Conservation (phyloP, 2,888 invertebrate genomes). For the Melanotus villosus region DNA sequence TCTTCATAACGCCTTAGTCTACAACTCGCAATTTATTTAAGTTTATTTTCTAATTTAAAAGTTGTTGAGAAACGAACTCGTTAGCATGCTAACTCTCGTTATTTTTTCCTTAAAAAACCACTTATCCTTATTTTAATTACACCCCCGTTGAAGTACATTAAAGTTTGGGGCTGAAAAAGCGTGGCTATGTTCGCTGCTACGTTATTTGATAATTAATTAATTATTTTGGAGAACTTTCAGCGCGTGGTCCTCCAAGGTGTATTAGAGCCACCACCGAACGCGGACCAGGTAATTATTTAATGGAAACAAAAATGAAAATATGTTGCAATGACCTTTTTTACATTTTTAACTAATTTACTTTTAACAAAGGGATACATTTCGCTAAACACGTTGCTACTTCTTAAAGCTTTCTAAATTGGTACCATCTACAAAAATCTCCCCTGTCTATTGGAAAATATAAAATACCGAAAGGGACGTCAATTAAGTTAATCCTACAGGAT, state of each 20-base stretch:
- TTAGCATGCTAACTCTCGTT: constrained; percentile 12
- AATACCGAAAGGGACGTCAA: constrained; percentile 2
- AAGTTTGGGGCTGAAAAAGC: constrained; percentile 26
- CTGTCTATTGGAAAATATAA: background rate
- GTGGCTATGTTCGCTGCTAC: background rate
- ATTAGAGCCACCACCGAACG: constrained; percentile 12
- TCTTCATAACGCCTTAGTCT: background rate
- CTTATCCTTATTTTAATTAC: constrained; percentile 32
- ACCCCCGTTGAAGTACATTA: constrained; percentile 20
- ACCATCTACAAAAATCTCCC: too few relatives aligned
- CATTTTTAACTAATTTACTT: background rate
- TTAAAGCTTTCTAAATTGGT: too few relatives aligned
- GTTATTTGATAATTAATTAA: constrained; percentile 33
- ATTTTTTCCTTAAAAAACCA: constrained; percentile 18
- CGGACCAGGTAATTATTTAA: constrained; percentile 23
- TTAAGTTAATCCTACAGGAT: constrained; percentile 13
- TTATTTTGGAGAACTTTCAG: constrained; percentile 22
- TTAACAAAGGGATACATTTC: background rate
- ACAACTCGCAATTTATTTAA: background rate
- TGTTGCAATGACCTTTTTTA: constrained; percentile 1
- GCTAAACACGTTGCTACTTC: too few relatives aligned
- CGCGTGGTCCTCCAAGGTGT: constrained; percentile 10
- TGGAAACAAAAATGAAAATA: constrained; percentile 15
- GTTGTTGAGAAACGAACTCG: constrained; percentile 17
- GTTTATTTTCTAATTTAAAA: constrained; percentile 20